phyloP scores from a whole-genome alignment of 2,113 vertebrate species.

The Malurus alboscapulatus region DNA sequence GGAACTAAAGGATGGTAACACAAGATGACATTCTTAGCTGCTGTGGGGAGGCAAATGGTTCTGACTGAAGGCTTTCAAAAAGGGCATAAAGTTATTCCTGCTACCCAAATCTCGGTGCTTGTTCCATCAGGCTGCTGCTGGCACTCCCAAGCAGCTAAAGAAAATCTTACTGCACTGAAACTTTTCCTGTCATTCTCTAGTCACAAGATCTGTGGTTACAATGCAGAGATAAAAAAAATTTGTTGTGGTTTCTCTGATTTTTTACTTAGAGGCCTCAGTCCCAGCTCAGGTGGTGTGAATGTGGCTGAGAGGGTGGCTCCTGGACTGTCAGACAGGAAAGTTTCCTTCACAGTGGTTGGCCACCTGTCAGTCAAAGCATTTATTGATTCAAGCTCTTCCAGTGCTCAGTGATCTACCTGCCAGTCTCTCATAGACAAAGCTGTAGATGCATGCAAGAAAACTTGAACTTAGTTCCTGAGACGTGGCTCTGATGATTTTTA shows the following conservation, averaged over 20 bases:
- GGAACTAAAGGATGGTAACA: background rate
- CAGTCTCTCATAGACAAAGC: background rate
- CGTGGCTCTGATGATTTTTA: slow-evolving; percentile 48
- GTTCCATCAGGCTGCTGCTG: background rate
- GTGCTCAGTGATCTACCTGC: background rate
- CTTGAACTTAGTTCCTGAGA: slow-evolving; percentile 27
- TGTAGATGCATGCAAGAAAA: slow-evolving; percentile 13
- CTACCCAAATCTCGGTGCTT: background rate
- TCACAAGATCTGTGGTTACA: background rate
- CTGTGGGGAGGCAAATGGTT: background rate
- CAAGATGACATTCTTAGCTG: background rate
- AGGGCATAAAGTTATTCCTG: background rate
- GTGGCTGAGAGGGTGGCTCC: background rate
- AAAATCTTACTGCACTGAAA: background rate
- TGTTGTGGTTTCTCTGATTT: background rate
- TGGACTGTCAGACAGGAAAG: background rate
- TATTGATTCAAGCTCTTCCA: background rate
- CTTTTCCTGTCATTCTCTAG: background rate
- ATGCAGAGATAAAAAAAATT: background rate
- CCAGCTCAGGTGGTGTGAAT: background rate
- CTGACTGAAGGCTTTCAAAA: background rate
- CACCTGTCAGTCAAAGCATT: background rate
- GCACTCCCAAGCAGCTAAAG: background rate
- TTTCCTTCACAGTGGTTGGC: background rate
- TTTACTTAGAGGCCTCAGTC: background rate